phyloP scores from a whole-genome alignment of 2,888 invertebrate genomes.

The Agrenia bidenticulata region DNA sequence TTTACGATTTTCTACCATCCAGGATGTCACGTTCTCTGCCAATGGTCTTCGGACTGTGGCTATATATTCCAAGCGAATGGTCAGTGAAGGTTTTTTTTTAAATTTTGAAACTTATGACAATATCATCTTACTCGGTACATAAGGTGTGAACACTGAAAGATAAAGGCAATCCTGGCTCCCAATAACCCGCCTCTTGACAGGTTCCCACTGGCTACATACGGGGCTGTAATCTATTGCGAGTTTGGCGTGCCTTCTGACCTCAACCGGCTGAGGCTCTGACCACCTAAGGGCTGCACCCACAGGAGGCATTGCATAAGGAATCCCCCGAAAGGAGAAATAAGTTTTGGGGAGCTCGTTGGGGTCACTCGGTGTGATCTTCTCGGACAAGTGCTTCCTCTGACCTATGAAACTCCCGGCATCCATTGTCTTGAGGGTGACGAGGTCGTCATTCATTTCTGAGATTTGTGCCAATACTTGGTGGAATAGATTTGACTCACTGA shows the following conservation, averaged over 20 bases:
- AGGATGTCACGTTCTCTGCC: conserved; percentile 29
- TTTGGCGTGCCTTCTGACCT: conserved; percentile 32
- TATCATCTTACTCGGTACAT: conserved; percentile 43
- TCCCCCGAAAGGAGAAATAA: conserved; percentile 44
- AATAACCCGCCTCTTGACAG: conserved; percentile 32
- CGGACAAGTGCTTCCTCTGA: conserved; percentile 20
- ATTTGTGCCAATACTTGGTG: background rate
- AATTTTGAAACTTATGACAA: no score
- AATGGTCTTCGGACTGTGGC: conserved; percentile 5
- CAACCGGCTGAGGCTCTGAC: conserved; percentile 30
- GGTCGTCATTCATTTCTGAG: conserved; percentile 25
- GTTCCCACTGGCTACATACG: conserved; percentile 49
- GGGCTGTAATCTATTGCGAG: conserved; percentile 46
- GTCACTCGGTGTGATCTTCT: conserved; percentile 18
- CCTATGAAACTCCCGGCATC: conserved; percentile 48
- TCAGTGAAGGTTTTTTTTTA: no score
- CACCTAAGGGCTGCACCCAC: conserved; percentile 36
- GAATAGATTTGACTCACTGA: background rate
- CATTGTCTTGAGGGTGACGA: conserved; percentile 30
- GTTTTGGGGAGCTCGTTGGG: conserved; percentile 35
- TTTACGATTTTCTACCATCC: conserved; percentile 41
- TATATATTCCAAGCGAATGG: conserved; percentile 5
- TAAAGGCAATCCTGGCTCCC: conserved; percentile 50
- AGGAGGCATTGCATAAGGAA: conserved; percentile 42
- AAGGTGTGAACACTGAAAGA: conserved; percentile 48